phyloP scores from a whole-genome alignment of 2,113 vertebrate genomes.

The Peromyscus maniculatus region DNA sequence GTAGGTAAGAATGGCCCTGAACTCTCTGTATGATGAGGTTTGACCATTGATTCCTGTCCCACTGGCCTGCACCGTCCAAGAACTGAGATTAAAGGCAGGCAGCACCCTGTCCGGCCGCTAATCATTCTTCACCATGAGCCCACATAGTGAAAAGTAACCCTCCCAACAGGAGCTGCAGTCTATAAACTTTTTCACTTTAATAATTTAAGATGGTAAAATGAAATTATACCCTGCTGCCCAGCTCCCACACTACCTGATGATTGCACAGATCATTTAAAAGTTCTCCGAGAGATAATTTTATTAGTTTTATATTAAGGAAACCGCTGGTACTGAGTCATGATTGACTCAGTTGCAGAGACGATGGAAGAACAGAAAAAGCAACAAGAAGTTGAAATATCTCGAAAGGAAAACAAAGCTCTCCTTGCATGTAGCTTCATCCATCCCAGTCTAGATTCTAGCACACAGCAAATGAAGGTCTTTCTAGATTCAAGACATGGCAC shows the following conservation, averaged over 20 bases:
- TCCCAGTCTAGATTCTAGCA: not conserved
- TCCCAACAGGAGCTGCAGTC: not conserved
- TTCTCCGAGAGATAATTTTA: conserved; percentile 35
- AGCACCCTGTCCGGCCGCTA: not conserved
- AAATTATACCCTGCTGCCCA: conserved; percentile 7
- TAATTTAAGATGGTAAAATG: conserved; percentile 29
- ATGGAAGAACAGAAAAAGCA: not conserved
- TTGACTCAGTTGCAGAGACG: conserved; percentile 39
- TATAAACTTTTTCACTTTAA: conserved; percentile 49
- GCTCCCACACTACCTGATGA: not conserved
- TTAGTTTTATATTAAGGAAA: conserved; percentile 60
- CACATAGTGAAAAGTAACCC: not conserved
- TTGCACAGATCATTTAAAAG: conserved; percentile 48
- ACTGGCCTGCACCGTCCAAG: no score
- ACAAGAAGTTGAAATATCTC: conserved; percentile 40
- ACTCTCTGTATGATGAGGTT: not conserved
- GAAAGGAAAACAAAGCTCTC: not conserved
- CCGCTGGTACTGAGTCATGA: not conserved
- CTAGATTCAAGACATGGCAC: not conserved
- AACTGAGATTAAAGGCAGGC: not conserved
- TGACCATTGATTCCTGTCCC: not conserved
- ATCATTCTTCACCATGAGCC: not conserved
- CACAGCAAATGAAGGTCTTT: not conserved
- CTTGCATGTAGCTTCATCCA: conserved; percentile 22
- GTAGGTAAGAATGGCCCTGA: not conserved